Evolutionary conservation across 2,888 invertebrate species (phyloP).

Genomic region (Orthosia gothica): DNA sequence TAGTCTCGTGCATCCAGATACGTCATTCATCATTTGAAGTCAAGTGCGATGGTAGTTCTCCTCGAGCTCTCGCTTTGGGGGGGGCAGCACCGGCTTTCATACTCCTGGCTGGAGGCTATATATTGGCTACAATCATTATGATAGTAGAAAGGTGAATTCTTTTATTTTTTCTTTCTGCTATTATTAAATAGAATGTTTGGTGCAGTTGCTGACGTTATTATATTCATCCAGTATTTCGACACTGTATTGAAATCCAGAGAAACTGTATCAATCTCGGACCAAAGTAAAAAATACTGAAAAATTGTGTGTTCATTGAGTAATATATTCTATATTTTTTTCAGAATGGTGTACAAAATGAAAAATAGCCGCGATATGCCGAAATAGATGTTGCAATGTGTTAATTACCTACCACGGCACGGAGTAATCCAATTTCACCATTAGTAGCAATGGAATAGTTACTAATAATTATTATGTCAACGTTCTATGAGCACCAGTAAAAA

Average conservation of each 20-base stretch:
- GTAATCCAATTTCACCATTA: conserved; percentile 4
- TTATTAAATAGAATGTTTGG: too few relatives aligned
- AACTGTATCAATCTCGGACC: too few relatives aligned
- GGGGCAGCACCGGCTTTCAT: conserved; percentile 87
- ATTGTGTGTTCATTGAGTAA: too few relatives aligned
- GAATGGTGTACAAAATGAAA: conserved; percentile 46
- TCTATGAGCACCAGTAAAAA: not conserved
- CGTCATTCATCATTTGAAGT: conserved; percentile 70
- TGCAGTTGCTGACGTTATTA: too few relatives aligned
- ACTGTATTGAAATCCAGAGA: too few relatives aligned
- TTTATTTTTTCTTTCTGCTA: too few relatives aligned
- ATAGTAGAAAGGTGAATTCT: conserved; percentile 77
- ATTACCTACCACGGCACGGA: not conserved
- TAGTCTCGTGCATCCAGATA: conserved; percentile 76
- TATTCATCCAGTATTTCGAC: too few relatives aligned
- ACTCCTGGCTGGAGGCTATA: conserved; percentile 78
- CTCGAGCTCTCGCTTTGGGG: conserved; percentile 83
- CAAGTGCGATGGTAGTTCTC: conserved; percentile 81
- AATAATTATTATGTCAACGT: not conserved
- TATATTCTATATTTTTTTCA: conserved; percentile 44
- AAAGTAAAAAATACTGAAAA: too few relatives aligned
- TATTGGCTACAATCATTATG: conserved; percentile 76
- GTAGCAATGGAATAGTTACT: not conserved
- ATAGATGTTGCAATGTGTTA: not conserved
- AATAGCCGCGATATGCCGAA: not conserved